These are phyloP conservation scores for Euclidia mi DNA, from an alignment of 2,888 invertebrate genomes.

Conservation along the genomic window DNA sequence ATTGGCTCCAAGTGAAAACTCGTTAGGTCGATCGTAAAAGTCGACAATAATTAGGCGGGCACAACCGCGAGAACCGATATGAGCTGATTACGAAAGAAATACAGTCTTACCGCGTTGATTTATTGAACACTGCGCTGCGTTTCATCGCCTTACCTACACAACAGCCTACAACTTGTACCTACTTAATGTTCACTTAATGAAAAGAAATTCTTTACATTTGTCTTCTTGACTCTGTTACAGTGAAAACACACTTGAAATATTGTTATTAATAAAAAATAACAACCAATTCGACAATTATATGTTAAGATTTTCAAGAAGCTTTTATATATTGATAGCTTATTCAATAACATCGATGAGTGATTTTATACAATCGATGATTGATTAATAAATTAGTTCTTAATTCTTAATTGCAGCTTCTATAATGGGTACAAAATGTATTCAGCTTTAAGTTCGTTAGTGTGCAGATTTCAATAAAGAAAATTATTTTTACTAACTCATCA, in stretches of 20 bases:
- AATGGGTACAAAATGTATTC: constrained; percentile 21
- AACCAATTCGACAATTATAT: constrained; percentile 54
- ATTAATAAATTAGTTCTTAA: constrained; percentile 39
- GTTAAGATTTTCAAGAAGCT: constrained; percentile 44
- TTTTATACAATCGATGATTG: constrained; percentile 68
- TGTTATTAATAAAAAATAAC: constrained; percentile 48
- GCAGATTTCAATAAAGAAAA: constrained; percentile 26
- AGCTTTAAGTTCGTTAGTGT: constrained; percentile 23
- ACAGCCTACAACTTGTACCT: constrained; percentile 68
- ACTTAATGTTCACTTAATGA: constrained; percentile 78
- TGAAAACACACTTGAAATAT: constrained; percentile 66
- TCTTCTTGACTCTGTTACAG: constrained; percentile 71
- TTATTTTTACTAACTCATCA: not conserved
- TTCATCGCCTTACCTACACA: constrained; percentile 76
- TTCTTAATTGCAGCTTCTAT: not conserved
- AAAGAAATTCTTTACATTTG: constrained; percentile 79
- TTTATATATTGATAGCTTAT: constrained; percentile 28
- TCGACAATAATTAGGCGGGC: constrained; percentile 89
- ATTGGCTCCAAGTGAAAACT: constrained; percentile 89
- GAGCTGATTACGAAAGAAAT: constrained; percentile 90
- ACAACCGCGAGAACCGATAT: constrained; percentile 86
- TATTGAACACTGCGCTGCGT: constrained; percentile 77
- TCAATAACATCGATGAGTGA: constrained; percentile 53
- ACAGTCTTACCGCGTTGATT: constrained; percentile 87
- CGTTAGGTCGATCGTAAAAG: constrained; percentile 88